A percentile compares a stretch with the other conserved stretches of the same genome.
phyloP scores from a whole-genome alignment of 2,888 invertebrate genomes.

The Epistrophe eligans region DNA sequence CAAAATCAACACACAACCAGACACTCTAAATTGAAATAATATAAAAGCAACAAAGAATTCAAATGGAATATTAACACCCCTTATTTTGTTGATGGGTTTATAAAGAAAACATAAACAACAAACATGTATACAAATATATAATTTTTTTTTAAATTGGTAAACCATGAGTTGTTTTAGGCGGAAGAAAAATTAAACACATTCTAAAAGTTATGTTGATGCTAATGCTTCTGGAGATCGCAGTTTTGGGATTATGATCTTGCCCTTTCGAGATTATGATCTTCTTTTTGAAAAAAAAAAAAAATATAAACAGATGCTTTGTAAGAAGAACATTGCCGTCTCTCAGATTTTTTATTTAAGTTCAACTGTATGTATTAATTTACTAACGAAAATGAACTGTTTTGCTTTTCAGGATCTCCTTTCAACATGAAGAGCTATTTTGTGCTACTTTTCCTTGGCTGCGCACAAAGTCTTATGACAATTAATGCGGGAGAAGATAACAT shows the following conservation, averaged over 20 bases:
- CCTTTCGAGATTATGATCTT: neutral
- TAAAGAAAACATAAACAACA: slow-evolving; percentile 32
- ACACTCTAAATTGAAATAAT: slow-evolving; percentile 17
- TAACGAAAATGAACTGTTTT: neutral
- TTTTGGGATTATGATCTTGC: neutral
- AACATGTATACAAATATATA: neutral
- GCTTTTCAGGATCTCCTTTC: slow-evolving; percentile 19
- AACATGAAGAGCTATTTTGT: slow-evolving; percentile 21
- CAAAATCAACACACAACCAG: slow-evolving; percentile 37
- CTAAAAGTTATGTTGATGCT: neutral
- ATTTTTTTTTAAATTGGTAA: neutral
- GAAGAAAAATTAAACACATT: slow-evolving; percentile 18
- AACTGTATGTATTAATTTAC: neutral
- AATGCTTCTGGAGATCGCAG: neutral
- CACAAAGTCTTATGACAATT: neutral
- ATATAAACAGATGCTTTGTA: too few relatives aligned
- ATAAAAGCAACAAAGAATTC: slow-evolving; percentile 26
- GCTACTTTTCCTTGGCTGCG: slow-evolving; percentile 24
- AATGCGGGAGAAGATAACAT: slow-evolving; percentile 1
- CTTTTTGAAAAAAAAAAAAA: too few relatives aligned
- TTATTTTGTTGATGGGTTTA: slow-evolving; percentile 33
- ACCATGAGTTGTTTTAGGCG: too few relatives aligned
- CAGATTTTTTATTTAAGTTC: neutral
- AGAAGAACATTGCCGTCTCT: too few relatives aligned
- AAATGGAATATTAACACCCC: slow-evolving; percentile 55